Base-by-base conservation (phyloP, 2,797 vertebrate genomes). In the Sternarchorhynchus goeldii region DNA sequence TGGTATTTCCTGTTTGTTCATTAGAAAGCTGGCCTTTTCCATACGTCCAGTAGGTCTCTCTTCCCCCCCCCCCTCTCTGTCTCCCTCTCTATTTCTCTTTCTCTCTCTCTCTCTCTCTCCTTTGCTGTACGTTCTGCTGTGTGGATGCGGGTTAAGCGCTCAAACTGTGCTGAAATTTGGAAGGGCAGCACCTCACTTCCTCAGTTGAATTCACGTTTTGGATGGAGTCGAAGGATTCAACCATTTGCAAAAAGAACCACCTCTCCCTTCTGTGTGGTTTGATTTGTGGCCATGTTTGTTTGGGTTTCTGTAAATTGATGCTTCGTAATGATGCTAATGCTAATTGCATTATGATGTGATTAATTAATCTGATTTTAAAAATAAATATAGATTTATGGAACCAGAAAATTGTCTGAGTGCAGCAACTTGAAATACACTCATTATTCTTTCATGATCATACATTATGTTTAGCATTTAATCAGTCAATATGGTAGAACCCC, bases 381-480 rank as follows among this genome's bases (percentile, higher is more conserved):
- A 86, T 84, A 86, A 88, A 85, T 85, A 83, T 85, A 87, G 83
- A 86, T 85, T 82, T 85, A 87, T 86, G 72, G 68, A 86, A 87
- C 82, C 73, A 29, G 71, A 71, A 78, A 50, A 57, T 34, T 63
- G 72, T 75, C 64, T 67, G 50, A 53, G 45, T 68, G 50, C 29
- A 65, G 10, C 36, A 74, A 21, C 2, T 18, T 60, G 17, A n/a
- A 45, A 25, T 31, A 10, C 39, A 31, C 20, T 72, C 50, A 36
- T n/a, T 64, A 76, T 41, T 6, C 58, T 68, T 73, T 65, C 66
- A 67, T 62, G 50, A 69, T 53, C 76, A 31, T 6, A 73, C 60
- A 72, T 39, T 58, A 21, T 10, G 16, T 36, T 70, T 6, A 32
- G 29, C 39, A 25, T 17, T 50, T 45, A 39, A 36, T 34, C 12